Evolutionary conservation across 1,140 invertebrate genomes (phyloP), one percentile per base, ranked within the genome.

Genomic region (Vanessa atalanta): DNA sequence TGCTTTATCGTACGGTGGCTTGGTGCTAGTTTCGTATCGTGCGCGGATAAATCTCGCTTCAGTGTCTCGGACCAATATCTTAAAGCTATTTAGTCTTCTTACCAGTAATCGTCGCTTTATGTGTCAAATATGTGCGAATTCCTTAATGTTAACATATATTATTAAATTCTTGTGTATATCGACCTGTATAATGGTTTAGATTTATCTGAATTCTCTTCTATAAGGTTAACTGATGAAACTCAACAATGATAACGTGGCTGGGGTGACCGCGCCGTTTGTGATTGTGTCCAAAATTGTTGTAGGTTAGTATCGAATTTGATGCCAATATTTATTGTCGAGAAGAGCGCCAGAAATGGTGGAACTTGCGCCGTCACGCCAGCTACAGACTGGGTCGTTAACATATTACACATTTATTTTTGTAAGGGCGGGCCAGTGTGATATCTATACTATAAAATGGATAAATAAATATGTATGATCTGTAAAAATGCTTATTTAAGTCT

Each of bases 381-480:
- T 55, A 76, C 76, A 81, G 79, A 78, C 88, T 89, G 88, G 87
- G 84, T 88, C 88, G 87, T 90, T 89, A 85, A 88, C 84, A 87
- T 92, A 90, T 87, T 91, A 91, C 89, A 92, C 88, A 91, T 88
- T 92, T 93, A 91, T 91, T 93, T 93, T 93, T 93, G 85, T 93
- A 93, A 91, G 91, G 91, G 89, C 89, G 91, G 91, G 91, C 91
- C 91, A 91, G 91, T 93, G 89, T 93, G 91, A 93, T 93, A 93
- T 91, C 91, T 91, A 89, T 91, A 93, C 85, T 91, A 91, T 91
- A 84, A 93, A 91, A 91, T 90, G 86, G 86, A 92, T 90, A 88
- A 93, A 93, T 91, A 91, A 91, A 93, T 91, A 91, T 93, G 89
- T 93, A 91, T 90, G 88, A 93, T 93, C 91, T 91, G 91, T 91